These are phyloP conservation scores for Protonemura montana DNA, from an alignment of 2,888 invertebrate genomes.

Conservation along the genomic window DNA sequence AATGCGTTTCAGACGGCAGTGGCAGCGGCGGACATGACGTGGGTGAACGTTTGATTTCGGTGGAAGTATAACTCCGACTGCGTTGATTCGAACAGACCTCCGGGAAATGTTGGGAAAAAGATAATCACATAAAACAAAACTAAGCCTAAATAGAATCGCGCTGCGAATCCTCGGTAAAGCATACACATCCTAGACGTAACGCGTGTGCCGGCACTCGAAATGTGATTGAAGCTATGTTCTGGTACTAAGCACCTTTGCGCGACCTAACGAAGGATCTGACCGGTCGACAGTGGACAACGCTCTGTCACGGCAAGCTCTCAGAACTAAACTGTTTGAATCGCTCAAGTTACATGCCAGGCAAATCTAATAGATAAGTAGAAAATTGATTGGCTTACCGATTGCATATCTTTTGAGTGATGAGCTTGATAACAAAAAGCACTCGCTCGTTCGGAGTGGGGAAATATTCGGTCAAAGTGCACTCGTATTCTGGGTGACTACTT, in stretches of 20 bases:
- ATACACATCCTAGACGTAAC: background rate
- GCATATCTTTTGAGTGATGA: slow-evolving; percentile 7
- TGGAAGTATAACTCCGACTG: background rate
- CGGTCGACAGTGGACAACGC: background rate
- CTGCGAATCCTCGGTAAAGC: background rate
- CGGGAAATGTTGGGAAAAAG: background rate
- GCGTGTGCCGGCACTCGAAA: background rate
- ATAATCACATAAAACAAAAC: background rate
- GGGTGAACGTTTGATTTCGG: background rate
- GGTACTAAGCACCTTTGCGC: background rate
- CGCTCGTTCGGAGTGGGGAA: background rate
- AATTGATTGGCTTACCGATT: slow-evolving; percentile 12
- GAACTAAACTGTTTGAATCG: background rate
- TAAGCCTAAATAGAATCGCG: background rate
- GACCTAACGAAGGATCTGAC: background rate
- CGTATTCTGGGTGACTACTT: background rate
- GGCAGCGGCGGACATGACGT: background rate
- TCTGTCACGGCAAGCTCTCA: background rate
- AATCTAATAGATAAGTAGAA: background rate
- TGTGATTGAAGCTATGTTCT: background rate
- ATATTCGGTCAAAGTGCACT: background rate
- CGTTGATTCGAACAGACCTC: background rate
- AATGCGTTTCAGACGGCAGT: background rate
- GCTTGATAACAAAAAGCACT: background rate
- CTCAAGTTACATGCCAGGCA: background rate